Conservation (phyloP, 2,888 invertebrate genomes). For the Oegoconia quadripuncta region DNA sequence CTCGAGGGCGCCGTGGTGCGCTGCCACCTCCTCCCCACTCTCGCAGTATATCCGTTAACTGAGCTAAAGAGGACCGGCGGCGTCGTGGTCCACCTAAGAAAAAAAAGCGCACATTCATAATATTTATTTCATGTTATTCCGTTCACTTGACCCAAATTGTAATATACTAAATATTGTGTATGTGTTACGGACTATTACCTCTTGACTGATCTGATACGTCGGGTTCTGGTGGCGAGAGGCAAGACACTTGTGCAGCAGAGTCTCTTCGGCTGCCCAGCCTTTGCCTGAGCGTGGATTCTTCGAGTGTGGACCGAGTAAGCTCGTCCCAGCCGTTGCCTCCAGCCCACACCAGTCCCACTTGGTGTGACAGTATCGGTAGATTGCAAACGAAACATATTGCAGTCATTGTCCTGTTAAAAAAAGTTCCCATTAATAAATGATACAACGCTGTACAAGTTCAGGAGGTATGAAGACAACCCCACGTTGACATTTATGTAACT, state of each 20-base stretch:
- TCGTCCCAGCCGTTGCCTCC: conserved; percentile 98
- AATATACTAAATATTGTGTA: conserved; percentile 2
- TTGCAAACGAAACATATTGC: conserved; percentile 98
- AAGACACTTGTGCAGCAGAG: conserved; percentile 94
- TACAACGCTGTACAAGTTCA: no score
- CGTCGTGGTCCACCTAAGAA: conserved; percentile 82
- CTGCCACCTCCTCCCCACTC: conserved; percentile 89
- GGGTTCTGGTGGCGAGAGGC: conserved; percentile 90
- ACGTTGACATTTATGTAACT: conserved; percentile 35
- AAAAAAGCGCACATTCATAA: no score
- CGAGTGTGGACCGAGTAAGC: conserved; percentile 89
- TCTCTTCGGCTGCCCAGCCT: conserved; percentile 91
- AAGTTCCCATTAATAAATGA: conserved; percentile 24
- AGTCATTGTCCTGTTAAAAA: conserved; percentile 90
- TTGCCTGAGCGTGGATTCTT: conserved; percentile 91
- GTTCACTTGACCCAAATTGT: no score
- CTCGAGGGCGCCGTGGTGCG: conserved; percentile 75
- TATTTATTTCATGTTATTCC: no score
- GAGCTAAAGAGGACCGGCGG: conserved; percentile 91
- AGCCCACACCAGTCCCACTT: conserved; percentile 96
- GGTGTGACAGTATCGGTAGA: conserved; percentile 95
- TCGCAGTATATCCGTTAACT: conserved; percentile 91
- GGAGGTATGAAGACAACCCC: no score
- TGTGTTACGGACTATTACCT: conserved; percentile 39
- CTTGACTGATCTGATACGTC: conserved; percentile 80